A percentile compares a stretch with the other conserved stretches of the same genome.
Evolutionary conservation across 2,888 invertebrate genomes (phyloP).

Genomic region (Mylabris sibirica): DNA sequence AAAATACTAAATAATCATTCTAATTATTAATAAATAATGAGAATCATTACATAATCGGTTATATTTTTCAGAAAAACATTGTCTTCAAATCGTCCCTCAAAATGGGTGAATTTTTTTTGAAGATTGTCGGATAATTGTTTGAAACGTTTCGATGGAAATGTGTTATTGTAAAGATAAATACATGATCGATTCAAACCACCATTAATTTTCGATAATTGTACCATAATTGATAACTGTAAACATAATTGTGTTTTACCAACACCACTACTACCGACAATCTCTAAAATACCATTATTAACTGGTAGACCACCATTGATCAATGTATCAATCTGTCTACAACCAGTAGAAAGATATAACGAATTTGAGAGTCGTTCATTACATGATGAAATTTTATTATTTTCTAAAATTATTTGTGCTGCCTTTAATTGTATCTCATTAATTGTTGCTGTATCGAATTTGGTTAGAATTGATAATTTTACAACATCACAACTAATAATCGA

Average conservation of each 20-base stretch:
- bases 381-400: constrained; percentile 20
- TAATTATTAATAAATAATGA: constrained; percentile 8
- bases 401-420: constrained; percentile 50
- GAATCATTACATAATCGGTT: constrained; percentile 61
- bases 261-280: constrained; percentile 83
- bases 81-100: constrained; percentile 62
- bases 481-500: background rate
- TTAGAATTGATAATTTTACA: constrained; percentile 36
- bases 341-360: constrained; percentile 59
- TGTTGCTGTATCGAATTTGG: constrained; percentile 58
- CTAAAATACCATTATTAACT: constrained; percentile 70
- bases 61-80: constrained; percentile 74
- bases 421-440: constrained; percentile 56
- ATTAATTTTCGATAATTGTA: constrained; percentile 65
- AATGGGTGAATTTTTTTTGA: background rate
- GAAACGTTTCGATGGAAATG: constrained; percentile 75
- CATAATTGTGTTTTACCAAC: constrained; percentile 84
- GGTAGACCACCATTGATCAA: constrained; percentile 74
- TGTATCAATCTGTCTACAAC: constrained; percentile 69
- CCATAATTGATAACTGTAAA: constrained; percentile 73
- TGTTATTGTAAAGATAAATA: constrained; percentile 79
- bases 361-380: background rate
- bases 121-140: constrained; percentile 62
- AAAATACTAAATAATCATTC: constrained; percentile 44
- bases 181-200: constrained; percentile 68